These are phyloP conservation scores for Brevimyrus niger DNA, from an alignment of 2,113 vertebrate species.

Conservation along the genomic window DNA sequence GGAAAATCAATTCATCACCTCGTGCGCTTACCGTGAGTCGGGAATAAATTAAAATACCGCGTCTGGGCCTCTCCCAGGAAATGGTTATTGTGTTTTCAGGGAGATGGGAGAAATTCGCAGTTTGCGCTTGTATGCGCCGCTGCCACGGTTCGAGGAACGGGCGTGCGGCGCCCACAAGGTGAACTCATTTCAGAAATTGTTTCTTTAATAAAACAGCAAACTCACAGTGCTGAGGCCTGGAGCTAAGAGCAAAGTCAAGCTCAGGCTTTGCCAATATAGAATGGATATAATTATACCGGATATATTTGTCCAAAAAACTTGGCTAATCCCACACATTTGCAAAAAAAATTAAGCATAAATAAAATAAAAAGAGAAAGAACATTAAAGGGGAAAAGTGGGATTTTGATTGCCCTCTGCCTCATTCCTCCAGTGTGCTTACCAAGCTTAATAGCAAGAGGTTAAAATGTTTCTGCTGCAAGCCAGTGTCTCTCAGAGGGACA, in stretches of 20 bases:
- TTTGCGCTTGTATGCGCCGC: background rate
- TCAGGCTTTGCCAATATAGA: background rate
- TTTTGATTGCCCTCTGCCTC: background rate
- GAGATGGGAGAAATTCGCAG: background rate
- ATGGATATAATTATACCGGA: background rate
- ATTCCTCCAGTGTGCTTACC: background rate
- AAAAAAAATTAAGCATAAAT: background rate
- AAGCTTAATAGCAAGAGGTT: background rate
- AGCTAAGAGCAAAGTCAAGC: background rate
- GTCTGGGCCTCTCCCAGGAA: background rate
- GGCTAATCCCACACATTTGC: background rate
- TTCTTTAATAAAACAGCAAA: background rate
- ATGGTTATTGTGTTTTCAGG: background rate
- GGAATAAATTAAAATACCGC: background rate
- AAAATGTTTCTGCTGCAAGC: constrained; percentile 2
- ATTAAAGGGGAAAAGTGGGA: background rate
- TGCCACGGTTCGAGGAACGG: background rate
- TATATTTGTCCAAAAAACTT: background rate
- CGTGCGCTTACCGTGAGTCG: background rate
- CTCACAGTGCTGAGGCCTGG: background rate
- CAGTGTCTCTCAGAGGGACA: background rate
- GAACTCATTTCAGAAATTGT: background rate
- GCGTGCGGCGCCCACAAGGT: background rate
- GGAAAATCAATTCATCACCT: background rate
- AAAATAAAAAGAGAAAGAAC: background rate